A percentile compares a stretch with the other conserved stretches of the same genome.
phyloP scores from a whole-genome alignment of 2,888 invertebrate species.

The Hirtodrosophila histrioides region DNA sequence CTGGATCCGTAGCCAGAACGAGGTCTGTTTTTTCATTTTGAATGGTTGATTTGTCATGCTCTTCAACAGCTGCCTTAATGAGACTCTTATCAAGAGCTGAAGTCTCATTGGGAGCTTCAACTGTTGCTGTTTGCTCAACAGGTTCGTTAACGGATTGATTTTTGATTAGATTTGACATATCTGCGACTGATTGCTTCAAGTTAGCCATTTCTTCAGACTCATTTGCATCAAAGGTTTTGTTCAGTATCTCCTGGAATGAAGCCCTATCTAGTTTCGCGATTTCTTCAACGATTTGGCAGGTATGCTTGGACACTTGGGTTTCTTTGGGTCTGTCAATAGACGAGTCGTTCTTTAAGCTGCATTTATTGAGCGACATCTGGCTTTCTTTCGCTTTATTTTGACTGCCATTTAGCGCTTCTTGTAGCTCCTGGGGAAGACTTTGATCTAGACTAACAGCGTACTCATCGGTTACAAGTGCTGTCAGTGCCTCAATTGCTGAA shows the following conservation, averaged over 20 bases:
- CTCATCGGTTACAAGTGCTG: constrained; percentile 12
- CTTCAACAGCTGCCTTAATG: too few species aligned
- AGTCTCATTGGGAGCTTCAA: background rate
- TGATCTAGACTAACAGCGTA: background rate
- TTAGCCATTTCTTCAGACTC: background rate
- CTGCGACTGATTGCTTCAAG: background rate
- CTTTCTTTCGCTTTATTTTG: background rate
- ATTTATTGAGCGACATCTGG: background rate
- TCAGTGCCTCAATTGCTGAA: constrained; percentile 4
- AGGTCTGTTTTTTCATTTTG: background rate
- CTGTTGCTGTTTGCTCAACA: background rate
- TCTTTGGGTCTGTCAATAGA: background rate
- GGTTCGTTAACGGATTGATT: background rate
- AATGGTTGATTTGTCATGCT: background rate
- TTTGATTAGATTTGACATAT: background rate
- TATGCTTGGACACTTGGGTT: background rate
- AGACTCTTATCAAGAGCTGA: background rate
- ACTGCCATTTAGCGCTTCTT: background rate
- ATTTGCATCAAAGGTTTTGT: constrained; percentile 33
- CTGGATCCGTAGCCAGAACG: constrained; percentile 2
- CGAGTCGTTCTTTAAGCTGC: too few species aligned
- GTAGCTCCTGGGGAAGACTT: background rate
- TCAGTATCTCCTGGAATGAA: background rate
- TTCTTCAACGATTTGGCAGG: background rate
- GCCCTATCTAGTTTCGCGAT: background rate